These are phyloP conservation scores for Calyptommatus sinebrachiatus DNA, from an alignment of 2,113 vertebrate species.

Conservation along the genomic window DNA sequence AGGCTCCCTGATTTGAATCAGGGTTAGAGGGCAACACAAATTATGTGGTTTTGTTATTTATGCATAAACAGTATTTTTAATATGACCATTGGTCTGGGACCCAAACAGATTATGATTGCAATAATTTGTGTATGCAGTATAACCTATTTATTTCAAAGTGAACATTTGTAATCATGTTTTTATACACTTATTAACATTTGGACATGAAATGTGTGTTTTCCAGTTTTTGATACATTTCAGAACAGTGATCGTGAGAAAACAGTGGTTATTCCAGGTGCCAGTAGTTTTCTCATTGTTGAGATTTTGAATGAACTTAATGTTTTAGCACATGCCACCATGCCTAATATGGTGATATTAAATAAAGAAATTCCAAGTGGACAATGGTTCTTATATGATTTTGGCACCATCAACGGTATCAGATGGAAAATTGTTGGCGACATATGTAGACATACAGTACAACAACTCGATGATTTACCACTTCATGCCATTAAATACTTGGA, in stretches of 20 bases:
- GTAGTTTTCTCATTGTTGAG: conserved; percentile 50
- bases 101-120: neutral
- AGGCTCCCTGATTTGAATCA: no score
- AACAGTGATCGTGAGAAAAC: conserved; percentile 47
- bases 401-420: neutral
- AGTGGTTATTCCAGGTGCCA: conserved; percentile 50
- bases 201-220: neutral
- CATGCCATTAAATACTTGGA: conserved; percentile 53
- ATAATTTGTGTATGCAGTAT: neutral
- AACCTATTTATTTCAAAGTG: neutral
- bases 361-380: neutral
- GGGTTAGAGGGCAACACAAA: neutral
- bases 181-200: neutral
- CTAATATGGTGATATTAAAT: neutral
- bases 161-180: neutral
- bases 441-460: conserved; percentile 46
- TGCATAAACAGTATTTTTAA: neutral
- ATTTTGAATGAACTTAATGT: neutral
- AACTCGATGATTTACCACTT: conserved; percentile 10
- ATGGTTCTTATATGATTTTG: conserved; percentile 55
- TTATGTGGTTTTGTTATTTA: neutral
- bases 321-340: conserved; percentile 43
- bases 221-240: conserved; percentile 18
- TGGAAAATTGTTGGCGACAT: conserved; percentile 23
- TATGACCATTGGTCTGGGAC: neutral